Percentiles rank a stretch among this genome's conserved stretches.
Evolutionary conservation across 1,140 invertebrate genomes (phyloP).

Genomic region (Ceratina japonica): DNA sequence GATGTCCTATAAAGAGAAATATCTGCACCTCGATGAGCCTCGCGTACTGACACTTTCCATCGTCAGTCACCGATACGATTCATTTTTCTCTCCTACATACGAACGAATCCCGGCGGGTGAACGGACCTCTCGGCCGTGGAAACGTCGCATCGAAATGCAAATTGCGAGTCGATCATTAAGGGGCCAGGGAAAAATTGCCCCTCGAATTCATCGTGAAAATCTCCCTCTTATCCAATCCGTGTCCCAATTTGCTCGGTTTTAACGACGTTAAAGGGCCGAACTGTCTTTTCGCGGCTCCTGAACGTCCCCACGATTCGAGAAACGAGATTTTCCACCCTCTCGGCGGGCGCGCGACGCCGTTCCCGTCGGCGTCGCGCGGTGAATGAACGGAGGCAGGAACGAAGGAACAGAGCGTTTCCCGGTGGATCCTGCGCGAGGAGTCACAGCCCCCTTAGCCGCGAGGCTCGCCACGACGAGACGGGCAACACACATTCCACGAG

Average conservation of each 20-base stretch:
- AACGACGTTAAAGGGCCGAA: not conserved
- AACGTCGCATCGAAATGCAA: too few relatives aligned
- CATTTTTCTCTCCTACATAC: constrained; percentile 18
- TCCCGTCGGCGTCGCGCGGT: constrained; percentile 4
- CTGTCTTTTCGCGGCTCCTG: not conserved
- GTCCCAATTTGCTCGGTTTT: constrained; percentile 5
- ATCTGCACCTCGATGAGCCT: constrained; percentile 53
- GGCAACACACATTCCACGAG: constrained; percentile 58
- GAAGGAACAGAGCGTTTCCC: not conserved
- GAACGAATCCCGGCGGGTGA: too few relatives aligned
- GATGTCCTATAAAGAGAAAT: constrained; percentile 66
- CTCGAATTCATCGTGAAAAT: not conserved
- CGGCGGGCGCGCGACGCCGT: not conserved
- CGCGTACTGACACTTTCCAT: constrained; percentile 41
- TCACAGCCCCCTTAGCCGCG: constrained; percentile 41
- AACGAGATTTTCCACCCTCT: constrained; percentile 7
- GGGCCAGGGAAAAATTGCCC: not conserved
- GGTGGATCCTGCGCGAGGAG: constrained; percentile 38
- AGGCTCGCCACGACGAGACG: constrained; percentile 42
- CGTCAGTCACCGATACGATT: constrained; percentile 26
- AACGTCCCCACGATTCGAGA: not conserved
- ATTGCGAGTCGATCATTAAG: not conserved
- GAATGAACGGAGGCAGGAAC: constrained; percentile 25
- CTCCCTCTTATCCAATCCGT: not conserved
- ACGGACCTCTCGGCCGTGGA: too few relatives aligned